These are phyloP conservation scores for Drosophila sproati DNA, from an alignment of 1,140 invertebrate genomes.

Conservation along the genomic window DNA sequence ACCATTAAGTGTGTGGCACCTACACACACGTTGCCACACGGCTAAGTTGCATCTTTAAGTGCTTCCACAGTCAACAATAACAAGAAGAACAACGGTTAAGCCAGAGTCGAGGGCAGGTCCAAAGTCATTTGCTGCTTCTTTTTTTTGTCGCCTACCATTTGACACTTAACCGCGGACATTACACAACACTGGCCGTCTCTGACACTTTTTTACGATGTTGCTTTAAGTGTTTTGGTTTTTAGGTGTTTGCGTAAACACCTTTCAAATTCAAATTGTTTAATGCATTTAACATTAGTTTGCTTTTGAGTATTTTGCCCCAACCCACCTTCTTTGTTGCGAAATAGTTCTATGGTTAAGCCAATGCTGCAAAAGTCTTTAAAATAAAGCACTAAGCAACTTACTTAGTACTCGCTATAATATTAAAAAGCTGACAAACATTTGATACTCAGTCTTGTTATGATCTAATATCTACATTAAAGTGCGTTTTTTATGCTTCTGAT, in stretches of 20 bases:
- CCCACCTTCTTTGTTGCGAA: background rate
- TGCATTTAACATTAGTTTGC: background rate
- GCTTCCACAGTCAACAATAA: conserved; percentile 12
- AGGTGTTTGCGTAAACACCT: conserved; percentile 16
- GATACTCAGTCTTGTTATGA: background rate
- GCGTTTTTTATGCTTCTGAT: background rate
- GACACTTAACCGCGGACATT: conserved; percentile 48
- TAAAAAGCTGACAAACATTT: background rate
- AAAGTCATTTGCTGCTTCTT: conserved; percentile 49
- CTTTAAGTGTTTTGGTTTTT: conserved; percentile 28
- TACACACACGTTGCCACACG: conserved; percentile 49
- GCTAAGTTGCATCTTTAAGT: conserved; percentile 22
- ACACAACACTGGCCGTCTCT: conserved; percentile 34
- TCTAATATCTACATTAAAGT: background rate
- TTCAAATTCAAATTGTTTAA: background rate
- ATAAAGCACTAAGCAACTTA: background rate
- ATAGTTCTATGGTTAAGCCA: conserved; percentile 2
- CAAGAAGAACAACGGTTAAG: conserved; percentile 23
- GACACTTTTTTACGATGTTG: conserved; percentile 16
- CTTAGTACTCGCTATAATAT: background rate
- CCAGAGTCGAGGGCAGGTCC: conserved; percentile 27
- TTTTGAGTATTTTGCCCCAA: background rate
- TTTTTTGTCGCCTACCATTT: conserved; percentile 64
- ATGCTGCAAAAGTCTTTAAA: background rate
- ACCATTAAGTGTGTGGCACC: conserved; percentile 71